Conservation (phyloP, 2,888 invertebrate genomes). For the Drosophila mulleri region DNA sequence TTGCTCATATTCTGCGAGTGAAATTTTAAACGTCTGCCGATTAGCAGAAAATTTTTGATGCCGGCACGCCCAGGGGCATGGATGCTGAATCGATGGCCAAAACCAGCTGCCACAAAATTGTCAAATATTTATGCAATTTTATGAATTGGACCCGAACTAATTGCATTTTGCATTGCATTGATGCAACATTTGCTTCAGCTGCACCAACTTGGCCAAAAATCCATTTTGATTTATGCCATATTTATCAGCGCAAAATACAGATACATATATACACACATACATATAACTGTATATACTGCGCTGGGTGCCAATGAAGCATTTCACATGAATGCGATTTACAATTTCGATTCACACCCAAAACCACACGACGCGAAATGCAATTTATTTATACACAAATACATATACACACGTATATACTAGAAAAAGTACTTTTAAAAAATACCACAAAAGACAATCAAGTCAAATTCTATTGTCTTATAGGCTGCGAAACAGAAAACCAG, state of each 20-base stretch:
- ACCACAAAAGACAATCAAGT: constrained; percentile 49
- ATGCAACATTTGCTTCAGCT: constrained; percentile 58
- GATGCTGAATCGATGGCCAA: constrained; percentile 20
- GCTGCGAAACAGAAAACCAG: constrained; percentile 61
- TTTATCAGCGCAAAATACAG: constrained; percentile 49
- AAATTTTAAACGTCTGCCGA: constrained; percentile 46
- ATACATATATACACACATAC: background rate
- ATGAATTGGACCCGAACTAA: constrained; percentile 80
- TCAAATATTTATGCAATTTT: constrained; percentile 57
- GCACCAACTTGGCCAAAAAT: constrained; percentile 42
- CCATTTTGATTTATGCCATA: constrained; percentile 69
- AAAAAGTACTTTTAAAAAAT: constrained; percentile 5
- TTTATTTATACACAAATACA: constrained; percentile 5
- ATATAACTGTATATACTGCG: background rate
- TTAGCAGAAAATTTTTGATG: constrained; percentile 26
- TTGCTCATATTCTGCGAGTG: constrained; percentile 34
- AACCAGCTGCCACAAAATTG: constrained; percentile 66
- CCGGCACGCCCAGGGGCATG: no score
- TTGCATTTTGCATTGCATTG: constrained; percentile 66
- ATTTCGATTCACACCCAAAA: constrained; percentile 47
- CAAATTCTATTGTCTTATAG: constrained; percentile 65
- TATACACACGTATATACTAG: constrained; percentile 7
- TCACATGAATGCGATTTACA: constrained; percentile 37
- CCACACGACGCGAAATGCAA: constrained; percentile 34
- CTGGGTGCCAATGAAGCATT: constrained; percentile 53